phyloP scores from a whole-genome alignment of 2,888 invertebrate genomes.

The Drosophila nr. perissopoda region DNA sequence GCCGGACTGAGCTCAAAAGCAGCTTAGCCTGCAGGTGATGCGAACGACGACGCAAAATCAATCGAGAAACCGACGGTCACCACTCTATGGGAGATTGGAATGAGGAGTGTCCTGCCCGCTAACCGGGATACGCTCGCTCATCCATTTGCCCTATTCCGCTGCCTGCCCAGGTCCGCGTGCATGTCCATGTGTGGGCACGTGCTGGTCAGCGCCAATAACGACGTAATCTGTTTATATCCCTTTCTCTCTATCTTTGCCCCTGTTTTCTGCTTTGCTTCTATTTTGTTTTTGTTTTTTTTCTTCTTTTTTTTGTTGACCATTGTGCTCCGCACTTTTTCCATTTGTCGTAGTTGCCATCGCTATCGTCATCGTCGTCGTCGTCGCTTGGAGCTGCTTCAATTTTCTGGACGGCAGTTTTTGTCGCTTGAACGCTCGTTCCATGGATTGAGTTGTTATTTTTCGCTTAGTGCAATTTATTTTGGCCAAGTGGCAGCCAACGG shows the following conservation, averaged over 20 bases:
- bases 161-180: slow-evolving; percentile 3
- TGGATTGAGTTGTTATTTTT: slow-evolving; percentile 79
- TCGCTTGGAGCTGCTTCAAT: slow-evolving; percentile 70
- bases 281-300: slow-evolving; percentile 1
- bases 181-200: slow-evolving; percentile 75
- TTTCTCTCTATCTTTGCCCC: slow-evolving; percentile 45
- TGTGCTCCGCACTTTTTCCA: slow-evolving; percentile 78
- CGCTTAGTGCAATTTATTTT: slow-evolving; percentile 81
- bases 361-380: slow-evolving; percentile 11
- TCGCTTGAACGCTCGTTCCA: slow-evolving; percentile 55
- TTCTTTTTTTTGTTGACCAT: slow-evolving; percentile 53
- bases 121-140: slow-evolving; percentile 40
- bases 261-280: slow-evolving; percentile 2
- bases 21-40: slow-evolving; percentile 80
- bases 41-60: slow-evolving; percentile 70
- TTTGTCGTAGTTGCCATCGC: slow-evolving; percentile 57
- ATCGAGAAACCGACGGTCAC: slow-evolving; percentile 72
- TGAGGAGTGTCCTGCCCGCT: slow-evolving; percentile 31
- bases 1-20: slow-evolving; percentile 62
- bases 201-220: slow-evolving; percentile 79
- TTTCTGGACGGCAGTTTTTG: slow-evolving; percentile 80
- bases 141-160: slow-evolving; percentile 52
- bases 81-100: slow-evolving; percentile 32
- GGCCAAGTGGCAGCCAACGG: slow-evolving; percentile 81
- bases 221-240: slow-evolving; percentile 81